Base-by-base conservation (phyloP, 2,113 vertebrate genomes). In the Malurus melanocephalus region DNA sequence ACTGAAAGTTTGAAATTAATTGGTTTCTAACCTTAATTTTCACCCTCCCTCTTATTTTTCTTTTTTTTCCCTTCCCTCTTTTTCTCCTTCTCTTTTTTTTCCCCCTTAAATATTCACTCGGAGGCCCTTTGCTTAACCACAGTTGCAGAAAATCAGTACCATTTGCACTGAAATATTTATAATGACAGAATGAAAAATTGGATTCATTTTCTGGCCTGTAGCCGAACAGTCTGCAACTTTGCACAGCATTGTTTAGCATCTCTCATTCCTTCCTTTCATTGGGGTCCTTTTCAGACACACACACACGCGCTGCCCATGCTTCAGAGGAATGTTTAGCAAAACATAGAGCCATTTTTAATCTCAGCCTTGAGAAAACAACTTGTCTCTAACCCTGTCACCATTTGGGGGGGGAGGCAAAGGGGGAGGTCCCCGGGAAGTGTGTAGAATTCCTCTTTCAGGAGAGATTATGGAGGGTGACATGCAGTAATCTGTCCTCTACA, bases 111-210 rank as follows among this genome's bases (percentile, higher is more conserved):
- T 97, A 97, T 97, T 97, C 97, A 98, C 97, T 97, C 68, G 13
- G 95, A 98, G 96, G 96, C 96, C 97, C 96, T 98, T 96, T 97
- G 97, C 97, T 98, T 98, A 98, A 98, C 97, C 97, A 97, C 97
- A 97, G 95, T 97, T 97, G 97, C 96, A 97, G 97, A 97, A 98
- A 98, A 98, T 97, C 97, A 97, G 97, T 97, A 97, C 97, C 97
- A 97, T 97, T 97, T 97, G 97, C 97, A 96, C 98, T 98, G 97
- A 98, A 98, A 98, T 98, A 98, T 98, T 98, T 98, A 98, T 98
- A 98, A 97, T 94, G 96, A 98, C 97, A 98, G 98, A 98, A 98
- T 98, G 97, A 98, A 98, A 98, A 98, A 98, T 98, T 97, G 97
- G 97, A 98, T 97, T 98, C 97, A 98, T 98, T 98, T 98, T 97